These are phyloP conservation scores for Diacarnus erythraeanus DNA, from an alignment of 37 sponge, comb jelly and placozoan species.

Conservation along the genomic window DNA sequence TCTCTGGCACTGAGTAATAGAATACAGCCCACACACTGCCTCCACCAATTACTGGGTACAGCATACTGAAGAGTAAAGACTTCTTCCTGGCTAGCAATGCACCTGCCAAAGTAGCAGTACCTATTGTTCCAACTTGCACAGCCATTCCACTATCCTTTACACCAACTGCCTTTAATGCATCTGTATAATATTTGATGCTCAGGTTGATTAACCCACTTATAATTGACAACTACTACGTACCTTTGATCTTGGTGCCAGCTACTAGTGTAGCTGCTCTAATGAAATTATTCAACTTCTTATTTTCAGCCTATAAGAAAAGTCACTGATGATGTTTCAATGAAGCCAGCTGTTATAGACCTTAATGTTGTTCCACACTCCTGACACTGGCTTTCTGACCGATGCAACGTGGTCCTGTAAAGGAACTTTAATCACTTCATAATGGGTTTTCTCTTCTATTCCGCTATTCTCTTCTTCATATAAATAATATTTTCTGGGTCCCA, in stretches of 20 bases:
- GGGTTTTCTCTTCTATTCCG: neutral
- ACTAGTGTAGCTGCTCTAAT: neutral
- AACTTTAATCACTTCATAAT: constrained; percentile 20
- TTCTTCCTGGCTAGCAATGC: constrained; percentile 37
- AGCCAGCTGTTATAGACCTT: neutral
- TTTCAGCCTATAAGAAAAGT: neutral
- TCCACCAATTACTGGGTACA: constrained; percentile 21
- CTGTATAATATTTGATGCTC: too few relatives aligned
- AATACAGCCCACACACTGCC: constrained; percentile 16
- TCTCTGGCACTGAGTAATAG: constrained; percentile 2
- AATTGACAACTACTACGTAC: neutral
- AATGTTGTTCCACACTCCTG: neutral
- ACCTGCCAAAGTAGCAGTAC: constrained; percentile 19
- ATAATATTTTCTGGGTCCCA: neutral
- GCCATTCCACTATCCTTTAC: neutral
- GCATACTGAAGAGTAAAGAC: constrained; percentile 7
- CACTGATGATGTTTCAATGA: neutral
- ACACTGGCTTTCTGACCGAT: neutral
- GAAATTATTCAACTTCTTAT: neutral
- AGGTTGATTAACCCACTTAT: too few relatives aligned
- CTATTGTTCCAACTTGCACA: constrained; percentile 6
- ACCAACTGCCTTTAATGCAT: neutral
- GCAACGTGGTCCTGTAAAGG: constrained; percentile 23
- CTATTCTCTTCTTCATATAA: neutral
- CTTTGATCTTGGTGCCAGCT: neutral